Evolutionary conservation across 53 echinoderm and acorn worm genomes (phyloP).

Genomic region (Pentamera pediparva): DNA sequence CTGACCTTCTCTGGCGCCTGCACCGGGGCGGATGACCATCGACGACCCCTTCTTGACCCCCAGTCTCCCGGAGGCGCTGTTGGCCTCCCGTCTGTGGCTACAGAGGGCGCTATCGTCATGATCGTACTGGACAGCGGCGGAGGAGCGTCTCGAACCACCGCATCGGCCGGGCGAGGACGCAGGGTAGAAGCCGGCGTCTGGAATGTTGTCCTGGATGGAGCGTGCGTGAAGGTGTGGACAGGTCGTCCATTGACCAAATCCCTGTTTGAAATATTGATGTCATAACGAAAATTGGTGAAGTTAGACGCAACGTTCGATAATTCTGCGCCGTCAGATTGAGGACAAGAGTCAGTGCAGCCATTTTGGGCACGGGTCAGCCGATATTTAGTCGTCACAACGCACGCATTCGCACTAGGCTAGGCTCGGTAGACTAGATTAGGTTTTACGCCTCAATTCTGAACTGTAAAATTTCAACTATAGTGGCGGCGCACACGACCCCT

Average conservation of each 20-base stretch:
- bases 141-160: background rate
- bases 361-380: no score
- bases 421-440: no score
- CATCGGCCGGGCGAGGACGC: background rate
- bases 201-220: conserved; percentile 47
- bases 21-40: background rate
- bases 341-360: no score
- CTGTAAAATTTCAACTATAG: no score
- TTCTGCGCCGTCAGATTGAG: background rate
- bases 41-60: conserved; percentile 28
- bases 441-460: no score
- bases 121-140: background rate
- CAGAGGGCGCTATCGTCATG: background rate
- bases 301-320: background rate
- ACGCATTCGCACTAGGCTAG: no score
- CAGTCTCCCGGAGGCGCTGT: conserved; percentile 37
- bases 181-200: conserved; percentile 25
- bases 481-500: no score
- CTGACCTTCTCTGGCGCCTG: background rate
- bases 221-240: conserved; percentile 46
- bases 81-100: background rate
- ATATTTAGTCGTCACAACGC: no score
- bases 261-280: conserved; percentile 23
- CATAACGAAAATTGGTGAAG: background rate
- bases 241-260: conserved; percentile 59